Evolutionary conservation across 1,140 invertebrate species (phyloP).

Genomic region (Diachasmimorpha longicaudata): DNA sequence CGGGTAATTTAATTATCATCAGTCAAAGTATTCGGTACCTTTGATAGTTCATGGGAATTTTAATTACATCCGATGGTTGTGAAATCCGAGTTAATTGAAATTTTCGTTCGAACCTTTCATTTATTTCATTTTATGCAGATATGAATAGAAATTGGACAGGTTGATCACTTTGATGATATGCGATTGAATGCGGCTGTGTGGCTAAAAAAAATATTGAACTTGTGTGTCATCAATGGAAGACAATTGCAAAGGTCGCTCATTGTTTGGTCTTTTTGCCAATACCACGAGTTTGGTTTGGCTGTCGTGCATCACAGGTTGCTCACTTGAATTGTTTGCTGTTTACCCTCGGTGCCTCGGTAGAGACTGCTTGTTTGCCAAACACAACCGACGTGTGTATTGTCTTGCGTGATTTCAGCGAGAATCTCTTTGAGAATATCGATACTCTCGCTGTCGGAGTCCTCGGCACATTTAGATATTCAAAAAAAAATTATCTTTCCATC

Average conservation of each 20-base stretch:
- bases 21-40: no score
- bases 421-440: neutral
- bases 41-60: no score
- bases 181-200: neutral
- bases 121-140: no score
- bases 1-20: no score
- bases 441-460: neutral
- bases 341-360: neutral
- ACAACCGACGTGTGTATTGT: neutral
- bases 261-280: neutral
- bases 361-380: neutral
- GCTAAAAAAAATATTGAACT: neutral
- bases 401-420: neutral
- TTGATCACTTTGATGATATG: neutral
- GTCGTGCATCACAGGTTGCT: neutral
- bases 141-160: no score
- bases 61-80: no score
- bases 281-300: neutral
- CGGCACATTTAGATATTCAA: neutral
- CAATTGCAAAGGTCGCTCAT: neutral
- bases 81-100: no score
- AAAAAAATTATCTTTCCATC: no score
- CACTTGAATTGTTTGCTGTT: neutral
- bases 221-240: neutral
- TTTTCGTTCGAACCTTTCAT: no score